Base-by-base conservation (phyloP, 2,888 invertebrate species). In the Achlya flavicornis region DNA sequence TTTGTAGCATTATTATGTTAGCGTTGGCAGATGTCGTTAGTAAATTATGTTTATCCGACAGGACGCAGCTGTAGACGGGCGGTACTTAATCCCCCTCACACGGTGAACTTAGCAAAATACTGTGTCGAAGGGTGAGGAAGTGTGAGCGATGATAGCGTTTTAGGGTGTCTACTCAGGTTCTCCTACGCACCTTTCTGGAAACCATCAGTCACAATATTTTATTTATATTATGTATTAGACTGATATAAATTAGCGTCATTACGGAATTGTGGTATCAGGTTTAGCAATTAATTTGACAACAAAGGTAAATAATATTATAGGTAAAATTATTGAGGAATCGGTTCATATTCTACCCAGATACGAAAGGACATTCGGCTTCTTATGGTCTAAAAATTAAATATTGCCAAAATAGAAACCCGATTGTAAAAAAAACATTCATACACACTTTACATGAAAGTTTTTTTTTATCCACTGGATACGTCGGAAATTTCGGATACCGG, bases 21-120 rank as follows among this genome's bases (percentile, higher is more conserved):
- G 81, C 85, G 84, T 83, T 79, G 83, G 85, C 86, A 88, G 83
- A 86, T 85, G 88, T 87, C 87, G 84, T 88, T 89, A 87, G 86
- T 89, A 86, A 88, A 88, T 90, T 88, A 89, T 88, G 88, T 88
- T 89, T 86, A 89, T 87, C 86, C 87, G 84, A 84, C 88, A 87
- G 83, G 84, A 79, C 88, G 79, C 90, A 89, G 88, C 86, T 90
- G 90, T 79, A 83, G 76, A 72, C 73, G 80, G 80, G 79, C 79
- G 82, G 81, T 80, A 83, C 82, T 86, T 89, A 90, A 90, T 89
- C 87, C 88, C 79, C 74, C 84, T 77, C 81, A 80, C 76, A 78
- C 78, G 79, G 79, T 75, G 80, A 84, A 84, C 83, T 83, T 79
- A 74, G 69, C 75, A 76, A 79, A 79, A 82, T 73, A 78, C 79